Evolutionary conservation across 2,888 invertebrate species (phyloP).

Genomic region (Andricus quercusramuli): DNA sequence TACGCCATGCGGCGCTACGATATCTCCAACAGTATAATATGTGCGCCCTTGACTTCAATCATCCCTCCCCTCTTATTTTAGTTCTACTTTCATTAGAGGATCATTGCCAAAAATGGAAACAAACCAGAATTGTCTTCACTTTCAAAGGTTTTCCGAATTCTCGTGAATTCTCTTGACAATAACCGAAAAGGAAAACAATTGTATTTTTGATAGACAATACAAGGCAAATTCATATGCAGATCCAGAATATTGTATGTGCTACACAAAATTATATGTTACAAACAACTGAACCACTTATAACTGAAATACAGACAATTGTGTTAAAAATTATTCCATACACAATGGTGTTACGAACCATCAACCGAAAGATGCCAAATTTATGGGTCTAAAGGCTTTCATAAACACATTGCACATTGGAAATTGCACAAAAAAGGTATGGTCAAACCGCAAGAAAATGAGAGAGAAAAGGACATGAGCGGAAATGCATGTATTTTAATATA

Average conservation of each 20-base stretch:
- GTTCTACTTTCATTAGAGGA: conserved; percentile 1
- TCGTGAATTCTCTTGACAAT: not conserved
- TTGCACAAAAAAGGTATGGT: not conserved
- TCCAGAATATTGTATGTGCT: not conserved
- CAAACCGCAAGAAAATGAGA: conserved; percentile 11
- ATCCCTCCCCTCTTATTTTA: not conserved
- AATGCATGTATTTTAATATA: conserved; percentile 27
- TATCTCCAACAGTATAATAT: conserved; percentile 20
- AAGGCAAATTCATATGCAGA: not conserved
- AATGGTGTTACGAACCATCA: not conserved
- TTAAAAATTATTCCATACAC: not conserved
- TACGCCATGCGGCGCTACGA: conserved; percentile 51
- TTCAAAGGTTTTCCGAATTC: not conserved
- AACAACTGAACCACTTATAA: not conserved
- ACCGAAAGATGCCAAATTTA: not conserved
- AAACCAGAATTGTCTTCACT: not conserved
- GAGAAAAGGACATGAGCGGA: not conserved
- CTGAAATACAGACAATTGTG: not conserved
- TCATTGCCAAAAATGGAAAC: conserved; percentile 15
- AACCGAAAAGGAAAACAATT: not conserved
- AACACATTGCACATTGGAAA: not conserved
- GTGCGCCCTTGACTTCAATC: not conserved
- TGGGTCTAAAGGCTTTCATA: conserved; percentile 8
- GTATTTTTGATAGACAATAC: not conserved
- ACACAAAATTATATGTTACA: not conserved